Conservation (phyloP, 2,113 vertebrate species). For the Scolopax mira region DNA sequence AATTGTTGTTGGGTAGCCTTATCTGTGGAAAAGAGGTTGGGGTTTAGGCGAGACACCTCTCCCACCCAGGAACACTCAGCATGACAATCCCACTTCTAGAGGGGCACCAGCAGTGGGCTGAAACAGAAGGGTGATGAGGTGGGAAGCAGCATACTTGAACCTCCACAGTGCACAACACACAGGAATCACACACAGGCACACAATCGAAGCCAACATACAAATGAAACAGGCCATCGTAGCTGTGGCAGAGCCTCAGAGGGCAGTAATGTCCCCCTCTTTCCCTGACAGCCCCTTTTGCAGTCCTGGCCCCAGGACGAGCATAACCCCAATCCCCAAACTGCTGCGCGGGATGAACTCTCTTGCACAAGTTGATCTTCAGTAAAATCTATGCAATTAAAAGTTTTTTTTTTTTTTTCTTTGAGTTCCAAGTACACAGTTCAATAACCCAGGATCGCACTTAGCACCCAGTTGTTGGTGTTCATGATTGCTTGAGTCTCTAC, state of each 20-base stretch:
- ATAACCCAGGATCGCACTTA: not conserved
- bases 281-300: not conserved
- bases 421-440: rapidly evolving
- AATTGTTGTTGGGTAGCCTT: not conserved
- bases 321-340: not conserved
- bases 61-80: rapidly evolving
- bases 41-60: not conserved
- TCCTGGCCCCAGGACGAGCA: not conserved
- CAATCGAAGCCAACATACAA: not conserved
- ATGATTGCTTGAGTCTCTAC: not conserved
- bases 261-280: not conserved
- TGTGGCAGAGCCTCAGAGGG: not conserved
- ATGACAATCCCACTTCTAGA: too few relatives aligned
- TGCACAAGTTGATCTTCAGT: not conserved
- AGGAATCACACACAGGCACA: not conserved
- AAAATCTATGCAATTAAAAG: not conserved
- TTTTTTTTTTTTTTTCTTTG: not conserved
- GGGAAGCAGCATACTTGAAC: not conserved
- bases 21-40: not conserved
- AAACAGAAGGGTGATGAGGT: not conserved
- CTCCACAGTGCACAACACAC: not conserved
- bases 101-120: not conserved
- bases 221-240: rapidly evolving
- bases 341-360: not conserved
- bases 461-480: not conserved